These are phyloP conservation scores for Pangasius macronema DNA, from an alignment of 2,797 vertebrate genomes.

Conservation along the genomic window DNA sequence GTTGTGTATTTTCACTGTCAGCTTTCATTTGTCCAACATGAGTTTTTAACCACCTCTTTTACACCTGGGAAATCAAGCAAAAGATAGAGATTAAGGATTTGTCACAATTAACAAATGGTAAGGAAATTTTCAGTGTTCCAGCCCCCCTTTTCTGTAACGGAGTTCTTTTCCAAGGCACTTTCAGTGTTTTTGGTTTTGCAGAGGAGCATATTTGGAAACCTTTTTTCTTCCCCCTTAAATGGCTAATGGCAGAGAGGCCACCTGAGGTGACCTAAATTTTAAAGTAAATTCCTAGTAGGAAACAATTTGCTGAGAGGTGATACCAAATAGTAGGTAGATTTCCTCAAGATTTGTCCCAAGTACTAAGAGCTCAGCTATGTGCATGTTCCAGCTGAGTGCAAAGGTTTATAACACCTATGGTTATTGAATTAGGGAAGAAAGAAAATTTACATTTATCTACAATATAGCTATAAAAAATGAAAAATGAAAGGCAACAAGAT, in stretches of 20 bases:
- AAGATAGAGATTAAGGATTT: not conserved
- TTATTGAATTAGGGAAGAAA: not conserved
- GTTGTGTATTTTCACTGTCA: constrained; percentile 46
- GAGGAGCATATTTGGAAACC: not conserved
- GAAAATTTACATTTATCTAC: not conserved
- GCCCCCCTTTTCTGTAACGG: not conserved
- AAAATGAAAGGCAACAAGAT: not conserved
- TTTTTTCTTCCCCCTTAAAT: not conserved
- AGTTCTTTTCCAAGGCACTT: not conserved
- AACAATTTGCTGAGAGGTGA: not conserved
- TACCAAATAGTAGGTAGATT: not conserved
- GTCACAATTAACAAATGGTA: not conserved
- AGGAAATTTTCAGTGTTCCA: not conserved
- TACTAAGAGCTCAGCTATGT: not conserved
- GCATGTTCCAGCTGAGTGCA: not conserved
- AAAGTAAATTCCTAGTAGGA: not conserved
- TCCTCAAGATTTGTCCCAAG: not conserved
- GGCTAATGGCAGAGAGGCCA: not conserved
- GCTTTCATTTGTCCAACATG: constrained; percentile 58
- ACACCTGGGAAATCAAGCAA: not conserved
- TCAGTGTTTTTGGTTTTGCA: not conserved
- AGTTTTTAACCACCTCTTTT: constrained; percentile 31
- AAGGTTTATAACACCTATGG: not conserved
- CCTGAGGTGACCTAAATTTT: not conserved
- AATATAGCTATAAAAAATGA: not conserved